These are phyloP conservation scores for Sarotherodon lohbergeri DNA, from an alignment of 2,113 vertebrate genomes.

Conservation along the genomic window DNA sequence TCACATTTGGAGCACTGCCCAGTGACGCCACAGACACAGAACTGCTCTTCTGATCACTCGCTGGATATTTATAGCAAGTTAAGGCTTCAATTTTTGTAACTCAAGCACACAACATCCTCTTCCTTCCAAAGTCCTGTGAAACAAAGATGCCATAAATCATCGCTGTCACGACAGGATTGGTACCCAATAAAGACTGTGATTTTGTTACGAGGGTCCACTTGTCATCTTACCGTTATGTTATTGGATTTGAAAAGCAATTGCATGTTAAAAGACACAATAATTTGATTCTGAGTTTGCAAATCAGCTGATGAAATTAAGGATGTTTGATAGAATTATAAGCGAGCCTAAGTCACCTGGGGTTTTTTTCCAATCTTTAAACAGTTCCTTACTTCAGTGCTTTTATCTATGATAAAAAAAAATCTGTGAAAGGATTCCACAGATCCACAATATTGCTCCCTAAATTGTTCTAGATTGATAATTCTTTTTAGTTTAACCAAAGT, in stretches of 20 bases:
- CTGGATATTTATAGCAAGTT: neutral
- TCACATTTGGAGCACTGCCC: neutral
- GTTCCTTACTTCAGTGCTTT: neutral
- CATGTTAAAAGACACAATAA: conserved; percentile 45
- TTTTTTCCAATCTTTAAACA: neutral
- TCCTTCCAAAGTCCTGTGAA: neutral
- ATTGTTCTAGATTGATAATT: neutral
- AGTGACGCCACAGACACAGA: neutral
- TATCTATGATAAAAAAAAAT: neutral
- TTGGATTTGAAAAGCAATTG: conserved; percentile 27
- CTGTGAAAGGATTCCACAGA: neutral
- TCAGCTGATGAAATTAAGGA: conserved; percentile 25
- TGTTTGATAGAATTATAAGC: conserved; percentile 26
- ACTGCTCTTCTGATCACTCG: neutral
- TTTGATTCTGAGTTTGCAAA: conserved; percentile 34
- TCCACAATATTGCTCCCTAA: neutral
- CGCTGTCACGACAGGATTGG: conserved; percentile 16
- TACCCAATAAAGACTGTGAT: neutral
- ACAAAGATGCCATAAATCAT: conserved; percentile 7
- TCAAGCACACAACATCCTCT: neutral
- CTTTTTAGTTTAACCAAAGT: neutral
- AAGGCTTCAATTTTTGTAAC: neutral
- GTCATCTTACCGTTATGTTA: conserved; percentile 36
- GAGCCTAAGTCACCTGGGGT: neutral
- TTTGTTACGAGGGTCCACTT: conserved; percentile 22